phyloP scores from a whole-genome alignment of 2,888 invertebrate genomes.

The Corythucha ciliata region DNA sequence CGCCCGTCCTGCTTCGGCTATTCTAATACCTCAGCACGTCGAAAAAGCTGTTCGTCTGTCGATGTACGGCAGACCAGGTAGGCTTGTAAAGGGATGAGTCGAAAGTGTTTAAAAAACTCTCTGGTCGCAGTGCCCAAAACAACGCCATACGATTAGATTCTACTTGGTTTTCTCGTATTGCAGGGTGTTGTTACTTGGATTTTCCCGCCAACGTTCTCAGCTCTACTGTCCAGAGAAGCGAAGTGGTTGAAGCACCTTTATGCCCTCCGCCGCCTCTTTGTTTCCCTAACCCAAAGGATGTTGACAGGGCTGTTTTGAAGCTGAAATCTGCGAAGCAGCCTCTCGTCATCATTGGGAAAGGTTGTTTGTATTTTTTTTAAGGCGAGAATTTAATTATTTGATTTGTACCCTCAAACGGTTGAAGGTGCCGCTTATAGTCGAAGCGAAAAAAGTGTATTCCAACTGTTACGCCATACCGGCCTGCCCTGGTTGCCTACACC shows the following conservation, averaged over 20 bases:
- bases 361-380: slow-evolving; percentile 38
- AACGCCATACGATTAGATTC: too few relatives aligned
- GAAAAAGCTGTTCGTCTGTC: slow-evolving; percentile 82
- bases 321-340: slow-evolving; percentile 68
- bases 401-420: slow-evolving; percentile 29
- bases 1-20: slow-evolving; percentile 71
- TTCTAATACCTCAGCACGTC: slow-evolving; percentile 77
- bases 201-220: slow-evolving; percentile 76
- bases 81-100: too few relatives aligned
- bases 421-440: slow-evolving; percentile 70
- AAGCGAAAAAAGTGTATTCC: slow-evolving; percentile 61
- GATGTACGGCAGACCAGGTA: slow-evolving; percentile 78
- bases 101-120: too few relatives aligned
- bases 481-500: slow-evolving; percentile 90
- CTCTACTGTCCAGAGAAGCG: slow-evolving; percentile 42
- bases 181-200: slow-evolving; percentile 72
- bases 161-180: slow-evolving; percentile 24
- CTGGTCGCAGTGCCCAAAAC: too few relatives aligned
- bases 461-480: slow-evolving; percentile 59
- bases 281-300: slow-evolving; percentile 58
- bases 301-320: slow-evolving; percentile 60
- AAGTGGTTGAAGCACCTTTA: slow-evolving; percentile 37
- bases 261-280: slow-evolving; percentile 51
- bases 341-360: slow-evolving; percentile 81
- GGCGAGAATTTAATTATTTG: neutral